phyloP scores from a whole-genome alignment of 2,888 invertebrate species.

The Quadroppia sp. region DNA sequence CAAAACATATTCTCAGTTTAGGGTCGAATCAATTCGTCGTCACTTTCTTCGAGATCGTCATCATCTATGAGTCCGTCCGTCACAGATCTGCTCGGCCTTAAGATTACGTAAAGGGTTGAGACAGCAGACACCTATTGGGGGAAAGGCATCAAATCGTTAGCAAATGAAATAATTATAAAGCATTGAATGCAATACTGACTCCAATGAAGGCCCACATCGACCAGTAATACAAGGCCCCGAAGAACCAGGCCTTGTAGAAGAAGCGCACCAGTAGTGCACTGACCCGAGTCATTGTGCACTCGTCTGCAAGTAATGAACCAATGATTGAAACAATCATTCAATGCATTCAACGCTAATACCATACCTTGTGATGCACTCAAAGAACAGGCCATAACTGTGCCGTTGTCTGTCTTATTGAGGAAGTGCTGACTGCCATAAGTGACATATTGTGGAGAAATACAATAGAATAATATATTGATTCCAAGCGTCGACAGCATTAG shows the following conservation, averaged over 20 bases:
- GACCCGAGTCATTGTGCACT: constrained; percentile 54
- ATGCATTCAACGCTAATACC: neutral
- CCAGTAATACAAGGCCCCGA: constrained; percentile 55
- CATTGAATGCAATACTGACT: constrained; percentile 43
- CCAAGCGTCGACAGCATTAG: constrained; percentile 54
- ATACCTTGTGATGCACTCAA: constrained; percentile 1
- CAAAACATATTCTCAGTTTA: neutral
- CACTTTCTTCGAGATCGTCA: constrained; percentile 47
- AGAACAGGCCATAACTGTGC: neutral
- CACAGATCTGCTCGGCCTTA: constrained; percentile 42
- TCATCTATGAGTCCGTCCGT: constrained; percentile 46
- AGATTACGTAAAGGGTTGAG: constrained; percentile 44
- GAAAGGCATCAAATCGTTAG: neutral
- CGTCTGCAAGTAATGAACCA: constrained; percentile 48
- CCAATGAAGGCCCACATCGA: constrained; percentile 53
- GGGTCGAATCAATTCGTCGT: constrained; percentile 33
- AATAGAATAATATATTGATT: constrained; percentile 54
- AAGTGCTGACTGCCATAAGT: constrained; percentile 55
- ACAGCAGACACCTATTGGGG: constrained; percentile 44
- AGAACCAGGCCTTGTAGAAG: constrained; percentile 56
- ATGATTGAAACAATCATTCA: neutral
- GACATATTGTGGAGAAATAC: constrained; percentile 54
- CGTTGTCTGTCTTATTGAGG: constrained; percentile 3
- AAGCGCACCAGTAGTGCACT: constrained; percentile 53
- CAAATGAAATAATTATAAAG: neutral